phyloP scores from a whole-genome alignment of 2,797 vertebrate genomes.

The Spheniscus humboldti region DNA sequence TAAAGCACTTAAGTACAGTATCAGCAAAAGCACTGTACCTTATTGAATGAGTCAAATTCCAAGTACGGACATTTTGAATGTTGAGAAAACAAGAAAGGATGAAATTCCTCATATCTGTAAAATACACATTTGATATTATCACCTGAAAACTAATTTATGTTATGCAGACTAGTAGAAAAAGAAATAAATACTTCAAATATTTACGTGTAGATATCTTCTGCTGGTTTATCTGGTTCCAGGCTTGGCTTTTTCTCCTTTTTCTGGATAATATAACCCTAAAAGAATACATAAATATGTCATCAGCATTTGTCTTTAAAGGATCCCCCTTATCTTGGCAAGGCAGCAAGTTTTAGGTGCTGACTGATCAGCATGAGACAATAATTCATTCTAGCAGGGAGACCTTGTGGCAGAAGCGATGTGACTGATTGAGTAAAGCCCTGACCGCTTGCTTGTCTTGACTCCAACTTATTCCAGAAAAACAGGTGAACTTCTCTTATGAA shows the following conservation, averaged over 20 bases:
- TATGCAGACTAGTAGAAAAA: not conserved
- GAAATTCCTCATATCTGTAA: slow-evolving; percentile 96
- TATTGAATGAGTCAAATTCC: slow-evolving; percentile 95
- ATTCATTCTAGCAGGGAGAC: not conserved
- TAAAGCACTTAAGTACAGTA: slow-evolving; percentile 25
- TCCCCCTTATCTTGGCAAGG: not conserved
- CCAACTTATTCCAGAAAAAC: not conserved
- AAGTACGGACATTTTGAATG: slow-evolving; percentile 82
- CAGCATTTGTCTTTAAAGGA: not conserved
- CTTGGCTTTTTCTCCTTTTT: slow-evolving; percentile 94
- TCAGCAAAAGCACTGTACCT: slow-evolving; percentile 78
- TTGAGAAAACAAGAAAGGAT: slow-evolving; percentile 95
- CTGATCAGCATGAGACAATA: not conserved
- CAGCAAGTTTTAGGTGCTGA: not conserved
- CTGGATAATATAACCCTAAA: slow-evolving; percentile 93
- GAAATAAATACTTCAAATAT: slow-evolving; percentile 18
- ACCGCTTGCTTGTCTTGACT: not conserved
- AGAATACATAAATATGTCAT: not conserved
- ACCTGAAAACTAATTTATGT: slow-evolving; percentile 34
- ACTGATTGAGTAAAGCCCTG: not conserved
- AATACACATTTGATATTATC: slow-evolving; percentile 56
- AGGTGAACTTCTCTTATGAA: not conserved
- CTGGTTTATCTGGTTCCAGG: slow-evolving; percentile 80
- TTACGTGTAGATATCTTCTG: slow-evolving; percentile 93
- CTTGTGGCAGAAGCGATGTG: not conserved